Conservation (phyloP, 2,113 vertebrate species). For the Vombatus ursinus region DNA sequence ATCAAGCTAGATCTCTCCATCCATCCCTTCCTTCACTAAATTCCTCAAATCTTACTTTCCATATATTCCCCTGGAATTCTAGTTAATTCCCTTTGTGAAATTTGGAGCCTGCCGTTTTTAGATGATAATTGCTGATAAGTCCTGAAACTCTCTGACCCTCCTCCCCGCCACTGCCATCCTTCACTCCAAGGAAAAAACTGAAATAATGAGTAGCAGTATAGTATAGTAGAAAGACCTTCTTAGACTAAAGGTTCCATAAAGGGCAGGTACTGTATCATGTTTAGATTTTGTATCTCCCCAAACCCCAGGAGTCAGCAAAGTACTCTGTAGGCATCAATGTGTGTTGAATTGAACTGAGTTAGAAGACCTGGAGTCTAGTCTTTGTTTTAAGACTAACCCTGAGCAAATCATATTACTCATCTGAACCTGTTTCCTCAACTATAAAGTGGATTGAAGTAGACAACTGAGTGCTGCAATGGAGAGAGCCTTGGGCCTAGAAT, state of each 20-base stretch:
- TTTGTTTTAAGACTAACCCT: too few species aligned
- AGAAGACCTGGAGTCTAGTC: too few species aligned
- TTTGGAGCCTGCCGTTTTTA: not conserved
- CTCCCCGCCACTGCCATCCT: not conserved
- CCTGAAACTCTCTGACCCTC: not conserved
- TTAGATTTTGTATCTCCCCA: too few species aligned
- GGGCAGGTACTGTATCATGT: too few species aligned
- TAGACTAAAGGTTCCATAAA: not conserved
- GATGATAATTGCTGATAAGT: not conserved
- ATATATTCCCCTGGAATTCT: not conserved
- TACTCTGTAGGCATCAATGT: too few species aligned
- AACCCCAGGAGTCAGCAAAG: too few species aligned
- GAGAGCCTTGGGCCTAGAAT: too few species aligned
- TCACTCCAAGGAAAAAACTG: not conserved
- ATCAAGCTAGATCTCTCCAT: not conserved
- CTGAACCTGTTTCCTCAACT: too few species aligned
- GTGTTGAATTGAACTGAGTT: too few species aligned
- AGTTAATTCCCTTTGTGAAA: conserved; percentile 2
- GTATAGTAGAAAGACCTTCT: not conserved
- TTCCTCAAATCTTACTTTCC: not conserved
- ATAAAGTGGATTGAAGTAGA: too few species aligned
- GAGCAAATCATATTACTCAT: too few species aligned
- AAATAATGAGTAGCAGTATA: not conserved
- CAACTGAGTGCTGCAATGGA: too few species aligned
- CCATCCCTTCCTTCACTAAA: not conserved